Evolutionary conservation across 1,140 invertebrate species (phyloP).

Genomic region (Orchesella cincta): DNA sequence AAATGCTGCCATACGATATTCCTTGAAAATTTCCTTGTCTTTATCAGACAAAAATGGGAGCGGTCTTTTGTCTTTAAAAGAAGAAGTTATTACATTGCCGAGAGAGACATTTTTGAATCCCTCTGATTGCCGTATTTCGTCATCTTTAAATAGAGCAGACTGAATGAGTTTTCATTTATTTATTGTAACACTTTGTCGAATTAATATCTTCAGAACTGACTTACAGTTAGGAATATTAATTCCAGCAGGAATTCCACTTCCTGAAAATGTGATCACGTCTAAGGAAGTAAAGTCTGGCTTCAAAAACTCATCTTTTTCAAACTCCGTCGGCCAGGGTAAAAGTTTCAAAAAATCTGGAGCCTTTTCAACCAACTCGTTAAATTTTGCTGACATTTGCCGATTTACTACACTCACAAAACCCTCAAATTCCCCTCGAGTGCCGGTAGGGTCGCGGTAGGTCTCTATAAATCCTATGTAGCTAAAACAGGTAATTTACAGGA

Average conservation of each 20-base stretch:
- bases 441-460: conserved; percentile 89
- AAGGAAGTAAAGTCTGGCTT: conserved; percentile 93
- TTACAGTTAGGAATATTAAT: conserved; percentile 97
- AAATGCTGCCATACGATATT: conserved; percentile 57
- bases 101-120: conserved; percentile 97
- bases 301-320: conserved; percentile 90
- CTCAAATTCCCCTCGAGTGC: conserved; percentile 92
- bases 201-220: conserved; percentile 54
- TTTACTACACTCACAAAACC: conserved; percentile 95
- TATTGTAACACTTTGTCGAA: too few relatives aligned
- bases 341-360: conserved; percentile 77
- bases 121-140: conserved; percentile 89
- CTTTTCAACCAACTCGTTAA: conserved; percentile 73
- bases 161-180: neutral
- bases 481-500: too few relatives aligned
- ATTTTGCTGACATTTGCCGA: conserved; percentile 90
- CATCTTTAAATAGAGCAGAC: conserved; percentile 75
- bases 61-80: neutral
- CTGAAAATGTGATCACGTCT: conserved; percentile 87
- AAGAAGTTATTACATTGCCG: conserved; percentile 80
- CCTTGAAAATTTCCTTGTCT: conserved; percentile 72
- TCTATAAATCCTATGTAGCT: conserved; percentile 94
- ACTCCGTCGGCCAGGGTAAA: conserved; percentile 82
- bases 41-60: conserved; percentile 75
- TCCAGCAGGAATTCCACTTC: conserved; percentile 87